Base-by-base conservation (phyloP, 2,888 invertebrate species). In the Athrips mouffetella region DNA sequence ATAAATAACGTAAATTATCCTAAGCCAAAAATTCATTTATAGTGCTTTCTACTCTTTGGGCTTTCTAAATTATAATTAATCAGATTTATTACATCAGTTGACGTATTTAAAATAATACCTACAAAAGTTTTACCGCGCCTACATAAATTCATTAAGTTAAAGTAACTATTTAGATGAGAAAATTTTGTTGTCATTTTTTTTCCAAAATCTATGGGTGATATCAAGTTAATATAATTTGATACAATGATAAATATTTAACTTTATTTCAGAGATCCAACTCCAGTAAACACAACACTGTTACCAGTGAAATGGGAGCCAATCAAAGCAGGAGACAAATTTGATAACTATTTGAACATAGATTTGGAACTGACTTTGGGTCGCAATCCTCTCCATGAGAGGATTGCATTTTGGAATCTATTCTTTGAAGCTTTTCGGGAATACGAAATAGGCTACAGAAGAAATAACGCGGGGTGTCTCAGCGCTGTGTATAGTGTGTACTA, bases 341-440 rank as follows among this genome's bases (percentile, higher is more conserved):
- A 62, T 30, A 48, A 68, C 31, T 76, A 66, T 35, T 35, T 78
- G 13, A 52, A 67, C 16, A 71, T 78, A 6, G 58, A 67, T 3
- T 16, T 76, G 3, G 25, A 47, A 0, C 10, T 65, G 50, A 51
- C 2, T 53, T 50, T 2, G 60, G 72, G 18, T 73, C 73, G 0
- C 64, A 65, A n/a, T n/a, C n/a, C n/a, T n/a, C n/a, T n/a, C 37
- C 42, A 63, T 20, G 53, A 60, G 3, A 62, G 77, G 20, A 62
- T 70, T 56, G 53, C 70, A 0, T 77, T 76, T 51, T 74, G 73
- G 72, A 72, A 77, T 45, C 50, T 76, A 3, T 70, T 79, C 52
- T 71, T 59, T 27, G 61, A 58, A 25, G 47, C 46, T 7, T 72
- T 74, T 44, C 47, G 53, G 16, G 45, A 58, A 10, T 37, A 55